Percentiles rank a stretch among this genome's conserved stretches.
phyloP scores from a whole-genome alignment of 2,888 invertebrate species.

The Mythimna vitellina region DNA sequence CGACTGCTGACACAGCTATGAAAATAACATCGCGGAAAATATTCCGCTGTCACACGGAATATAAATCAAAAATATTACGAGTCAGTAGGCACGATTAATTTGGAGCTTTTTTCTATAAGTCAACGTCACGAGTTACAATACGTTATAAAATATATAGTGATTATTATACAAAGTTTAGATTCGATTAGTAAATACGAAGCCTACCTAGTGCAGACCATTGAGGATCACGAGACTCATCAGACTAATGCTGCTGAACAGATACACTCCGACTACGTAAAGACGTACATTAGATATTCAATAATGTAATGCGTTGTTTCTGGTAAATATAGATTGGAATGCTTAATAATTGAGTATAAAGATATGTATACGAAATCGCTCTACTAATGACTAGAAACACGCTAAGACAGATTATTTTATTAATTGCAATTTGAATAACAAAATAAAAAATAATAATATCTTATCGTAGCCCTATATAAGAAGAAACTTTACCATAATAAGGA shows the following conservation, averaged over 20 bases:
- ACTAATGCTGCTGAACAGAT: conserved; percentile 42
- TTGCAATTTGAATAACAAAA: conserved; percentile 63
- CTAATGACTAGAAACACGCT: conserved; percentile 79
- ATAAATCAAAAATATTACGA: conserved; percentile 45
- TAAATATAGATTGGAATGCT: conserved; percentile 85
- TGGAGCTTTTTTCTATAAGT: conserved; percentile 39
- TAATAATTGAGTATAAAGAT: conserved; percentile 83
- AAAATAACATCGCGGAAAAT: conserved; percentile 50
- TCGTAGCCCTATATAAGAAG: conserved; percentile 53
- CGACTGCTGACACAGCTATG: conserved; percentile 33
- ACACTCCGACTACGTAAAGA: conserved; percentile 51
- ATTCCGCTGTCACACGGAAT: conserved; percentile 25
- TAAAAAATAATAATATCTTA: conserved; percentile 51
- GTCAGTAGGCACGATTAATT: conserved; percentile 59
- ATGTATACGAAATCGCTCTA: conserved; percentile 78
- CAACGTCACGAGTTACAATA: conserved; percentile 48
- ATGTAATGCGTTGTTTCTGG: conserved; percentile 67
- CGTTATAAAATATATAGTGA: conserved; percentile 60
- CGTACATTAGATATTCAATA: conserved; percentile 55
- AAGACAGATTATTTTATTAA: conserved; percentile 60
- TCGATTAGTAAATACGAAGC: conserved; percentile 59
- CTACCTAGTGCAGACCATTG: conserved; percentile 55
- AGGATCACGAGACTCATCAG: conserved; percentile 55
- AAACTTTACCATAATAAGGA: conserved; percentile 58
- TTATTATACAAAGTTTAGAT: conserved; percentile 60